Evolutionary conservation across 1,140 invertebrate species (phyloP), one percentile per base, ranked within the genome.

Genomic region (Anagrus nilaparvatae): DNA sequence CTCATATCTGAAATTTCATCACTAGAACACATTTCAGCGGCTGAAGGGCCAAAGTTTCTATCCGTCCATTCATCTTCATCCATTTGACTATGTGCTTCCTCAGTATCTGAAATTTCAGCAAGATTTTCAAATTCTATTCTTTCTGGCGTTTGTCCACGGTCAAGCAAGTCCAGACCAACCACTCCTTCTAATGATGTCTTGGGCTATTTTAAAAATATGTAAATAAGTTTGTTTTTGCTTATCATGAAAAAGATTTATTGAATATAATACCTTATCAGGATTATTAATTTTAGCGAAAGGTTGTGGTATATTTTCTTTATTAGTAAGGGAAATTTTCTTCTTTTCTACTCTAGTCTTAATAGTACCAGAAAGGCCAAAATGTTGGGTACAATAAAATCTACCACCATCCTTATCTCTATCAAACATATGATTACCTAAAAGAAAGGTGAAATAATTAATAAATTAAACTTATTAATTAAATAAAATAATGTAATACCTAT

Each of bases 1-100:
- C 74, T 78, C 54, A 79, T 71, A 48, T 80, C 76, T 24, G 79
- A 81, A 41, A 81, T 77, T 40, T 86, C 84, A 50, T 84, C 81
- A 17, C 78, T 80, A 2, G 81, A 84, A 1, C 73, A 74, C 53
- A 77, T 68, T 61, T 81, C 79, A 27, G 76, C 78, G 27, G 77
- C 70, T 7, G 79, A 82, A 34, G 82, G 79, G 48, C 87, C 81
- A 61, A 90, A 90, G 69, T 92, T 94, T 40, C 84, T 75, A 51
- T 91, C 87, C 1, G 87, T 92, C 87, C 86, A 92, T 63, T 92
- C 88, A 55, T 92, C 88, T 60, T 93, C 88, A 56, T 92, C 87
- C 61, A 90, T 87, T 65, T 87, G 84, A 52, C 78, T 76, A 10
- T 82, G 75, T 2, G 78, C 71, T 52, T 84, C 82, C 43, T 85